Percentiles rank a stretch among this genome's conserved stretches.
Evolutionary conservation across 2,888 invertebrate species (phyloP).

Genomic region (Caenorhabditis sp.): DNA sequence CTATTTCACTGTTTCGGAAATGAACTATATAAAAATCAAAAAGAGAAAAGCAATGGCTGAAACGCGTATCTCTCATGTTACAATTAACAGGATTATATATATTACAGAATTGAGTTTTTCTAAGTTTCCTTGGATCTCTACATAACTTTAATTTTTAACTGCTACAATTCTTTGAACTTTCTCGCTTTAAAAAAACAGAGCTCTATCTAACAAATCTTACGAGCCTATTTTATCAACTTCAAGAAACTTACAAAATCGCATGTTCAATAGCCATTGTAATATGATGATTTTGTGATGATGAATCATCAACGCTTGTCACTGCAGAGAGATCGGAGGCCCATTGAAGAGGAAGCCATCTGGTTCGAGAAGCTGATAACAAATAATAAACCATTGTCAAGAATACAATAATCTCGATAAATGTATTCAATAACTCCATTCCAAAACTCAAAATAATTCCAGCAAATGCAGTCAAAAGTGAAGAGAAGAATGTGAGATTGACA

Average conservation of each 20-base stretch:
- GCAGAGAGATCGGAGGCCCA: slow-evolving; percentile 49
- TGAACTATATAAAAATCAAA: too few species aligned
- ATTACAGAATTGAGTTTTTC: too few species aligned
- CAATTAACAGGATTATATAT: too few species aligned
- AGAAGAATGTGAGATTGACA: slow-evolving; percentile 63
- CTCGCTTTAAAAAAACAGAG: too few species aligned
- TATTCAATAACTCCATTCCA: slow-evolving; percentile 70
- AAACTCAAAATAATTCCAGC: slow-evolving; percentile 67
- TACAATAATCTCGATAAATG: slow-evolving; percentile 77
- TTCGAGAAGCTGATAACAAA: slow-evolving; percentile 84
- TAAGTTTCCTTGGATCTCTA: too few species aligned
- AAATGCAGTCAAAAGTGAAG: slow-evolving; percentile 58
- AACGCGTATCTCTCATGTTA: too few species aligned
- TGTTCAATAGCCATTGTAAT: slow-evolving; percentile 73
- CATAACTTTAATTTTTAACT: too few species aligned
- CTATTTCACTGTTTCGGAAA: too few species aligned
- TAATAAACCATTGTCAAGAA: slow-evolving; percentile 97
- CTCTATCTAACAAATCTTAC: too few species aligned
- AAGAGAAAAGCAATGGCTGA: too few species aligned
- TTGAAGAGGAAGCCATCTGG: slow-evolving; percentile 88
- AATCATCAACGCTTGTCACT: slow-evolving; percentile 13
- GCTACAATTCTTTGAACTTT: too few species aligned
- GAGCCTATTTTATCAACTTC: too few species aligned
- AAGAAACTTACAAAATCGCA: slow-evolving; percentile 72
- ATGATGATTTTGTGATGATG: slow-evolving; percentile 34